Percentiles rank a stretch among this genome's conserved stretches.
Evolutionary conservation across 2,888 invertebrate species (phyloP).

Genomic region (Leptinotarsa haldemani): DNA sequence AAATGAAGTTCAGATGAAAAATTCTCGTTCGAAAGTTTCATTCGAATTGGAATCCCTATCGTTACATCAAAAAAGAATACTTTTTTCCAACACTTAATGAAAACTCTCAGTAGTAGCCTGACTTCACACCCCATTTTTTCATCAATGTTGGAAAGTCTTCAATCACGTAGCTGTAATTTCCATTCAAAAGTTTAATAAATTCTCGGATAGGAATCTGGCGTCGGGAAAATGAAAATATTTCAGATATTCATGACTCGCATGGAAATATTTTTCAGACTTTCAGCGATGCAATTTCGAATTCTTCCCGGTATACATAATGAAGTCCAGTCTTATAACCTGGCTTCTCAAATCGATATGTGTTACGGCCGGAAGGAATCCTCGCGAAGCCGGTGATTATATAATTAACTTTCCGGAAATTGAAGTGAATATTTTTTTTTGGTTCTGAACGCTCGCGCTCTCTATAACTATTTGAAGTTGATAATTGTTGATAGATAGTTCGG

Average conservation of each 20-base stretch:
- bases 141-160: neutral
- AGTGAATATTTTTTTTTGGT: neutral
- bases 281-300: neutral
- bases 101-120: neutral
- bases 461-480: no score
- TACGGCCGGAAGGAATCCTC: conserved; percentile 2
- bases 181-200: neutral
- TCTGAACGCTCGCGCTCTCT: no score
- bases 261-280: neutral
- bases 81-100: neutral
- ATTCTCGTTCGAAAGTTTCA: no score
- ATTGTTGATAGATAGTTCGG: no score
- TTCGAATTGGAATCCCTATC: no score
- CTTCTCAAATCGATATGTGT: neutral
- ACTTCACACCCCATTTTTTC: neutral
- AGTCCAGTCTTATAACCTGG: neutral
- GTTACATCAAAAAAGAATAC: no score
- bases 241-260: neutral
- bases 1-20: no score
- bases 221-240: neutral
- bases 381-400: neutral
- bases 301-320: neutral
- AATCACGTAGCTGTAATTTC: neutral
- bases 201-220: neutral
- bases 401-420: conserved; percentile 3